These are phyloP conservation scores for Cephalopterus ornatus DNA, from an alignment of 2,113 vertebrate species.

Conservation along the genomic window DNA sequence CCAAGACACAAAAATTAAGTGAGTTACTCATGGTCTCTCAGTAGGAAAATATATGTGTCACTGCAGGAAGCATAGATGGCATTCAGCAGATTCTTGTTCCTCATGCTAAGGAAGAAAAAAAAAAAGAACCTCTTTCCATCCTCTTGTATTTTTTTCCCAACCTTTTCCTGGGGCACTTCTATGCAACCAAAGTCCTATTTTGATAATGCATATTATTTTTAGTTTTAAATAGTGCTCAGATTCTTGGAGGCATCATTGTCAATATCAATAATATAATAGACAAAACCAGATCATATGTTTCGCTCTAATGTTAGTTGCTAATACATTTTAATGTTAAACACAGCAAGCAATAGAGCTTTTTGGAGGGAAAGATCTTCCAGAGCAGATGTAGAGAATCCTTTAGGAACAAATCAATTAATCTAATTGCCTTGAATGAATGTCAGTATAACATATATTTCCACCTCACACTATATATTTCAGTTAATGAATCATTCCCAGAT, in stretches of 20 bases:
- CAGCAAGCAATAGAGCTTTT: background rate
- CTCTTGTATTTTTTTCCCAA: background rate
- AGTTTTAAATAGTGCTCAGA: background rate
- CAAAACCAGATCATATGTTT: background rate
- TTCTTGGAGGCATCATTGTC: background rate
- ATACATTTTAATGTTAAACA: background rate
- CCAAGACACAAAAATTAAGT: background rate
- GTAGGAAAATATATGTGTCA: conserved; percentile 3
- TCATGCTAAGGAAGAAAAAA: background rate
- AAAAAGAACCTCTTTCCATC: background rate
- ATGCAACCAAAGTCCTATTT: background rate
- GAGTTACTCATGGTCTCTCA: background rate
- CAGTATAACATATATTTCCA: background rate
- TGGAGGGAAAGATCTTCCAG: background rate
- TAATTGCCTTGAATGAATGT: background rate
- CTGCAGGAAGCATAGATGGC: background rate
- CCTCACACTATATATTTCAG: background rate
- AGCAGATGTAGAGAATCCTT: background rate
- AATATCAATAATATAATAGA: background rate
- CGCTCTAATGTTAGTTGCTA: background rate
- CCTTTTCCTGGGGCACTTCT: background rate
- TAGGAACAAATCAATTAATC: background rate
- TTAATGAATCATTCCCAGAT: background rate
- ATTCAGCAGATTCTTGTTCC: background rate
- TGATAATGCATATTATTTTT: background rate